A percentile compares a stretch with the other conserved stretches of the same genome.
phyloP scores from a whole-genome alignment of 35 echinoderm and acorn worm genomes.

The Stichopus chloronotus region DNA sequence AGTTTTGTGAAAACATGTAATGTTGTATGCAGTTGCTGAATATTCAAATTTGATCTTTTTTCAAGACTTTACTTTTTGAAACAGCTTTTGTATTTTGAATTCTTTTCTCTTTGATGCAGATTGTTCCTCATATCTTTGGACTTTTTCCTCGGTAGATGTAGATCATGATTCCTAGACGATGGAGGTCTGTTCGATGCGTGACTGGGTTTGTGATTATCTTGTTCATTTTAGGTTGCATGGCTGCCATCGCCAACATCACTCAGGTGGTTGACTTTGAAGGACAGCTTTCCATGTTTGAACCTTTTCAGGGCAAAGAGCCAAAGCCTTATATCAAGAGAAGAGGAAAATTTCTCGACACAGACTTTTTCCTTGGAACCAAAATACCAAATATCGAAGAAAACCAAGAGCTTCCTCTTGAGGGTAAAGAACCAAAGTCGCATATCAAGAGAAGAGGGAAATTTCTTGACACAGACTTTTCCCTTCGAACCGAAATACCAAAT shows the following conservation, averaged over 20 bases:
- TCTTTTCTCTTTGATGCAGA: not conserved
- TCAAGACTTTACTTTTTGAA: too few relatives aligned
- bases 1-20: too few relatives aligned
- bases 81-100: too few relatives aligned
- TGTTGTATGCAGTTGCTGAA: too few relatives aligned
- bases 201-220: not conserved
- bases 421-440: not conserved
- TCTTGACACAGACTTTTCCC: not conserved
- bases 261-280: slow-evolving; percentile 11
- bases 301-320: not conserved
- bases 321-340: not conserved
- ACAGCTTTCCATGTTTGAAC: not conserved
- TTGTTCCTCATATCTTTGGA: not conserved
- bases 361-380: not conserved
- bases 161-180: slow-evolving; percentile 15
- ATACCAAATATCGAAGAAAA: not conserved
- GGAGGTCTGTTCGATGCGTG: slow-evolving; percentile 14
- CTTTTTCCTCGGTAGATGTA: not conserved
- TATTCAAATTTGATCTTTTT: too few relatives aligned
- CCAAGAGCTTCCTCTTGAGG: not conserved
- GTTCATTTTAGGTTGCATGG: slow-evolving; percentile 37
- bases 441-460: not conserved
- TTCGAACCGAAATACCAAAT: not conserved
- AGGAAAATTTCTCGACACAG: not conserved
- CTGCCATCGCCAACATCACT: not conserved